Conservation (phyloP, 2,888 invertebrate species). For the Phragmatobia fuliginosa region DNA sequence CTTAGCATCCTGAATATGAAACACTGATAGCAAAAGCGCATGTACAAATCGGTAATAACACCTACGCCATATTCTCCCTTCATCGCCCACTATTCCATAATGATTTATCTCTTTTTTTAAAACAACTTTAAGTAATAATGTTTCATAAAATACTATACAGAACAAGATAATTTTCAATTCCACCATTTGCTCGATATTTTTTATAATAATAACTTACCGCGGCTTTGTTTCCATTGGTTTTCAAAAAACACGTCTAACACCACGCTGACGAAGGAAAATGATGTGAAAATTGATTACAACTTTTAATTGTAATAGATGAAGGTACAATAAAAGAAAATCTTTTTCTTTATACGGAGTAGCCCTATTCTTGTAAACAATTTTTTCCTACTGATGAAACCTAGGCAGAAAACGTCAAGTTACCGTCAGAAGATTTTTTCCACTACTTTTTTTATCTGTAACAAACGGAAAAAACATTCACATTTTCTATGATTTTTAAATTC, state of each 20-base stretch:
- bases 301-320: not conserved
- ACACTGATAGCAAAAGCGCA: not conserved
- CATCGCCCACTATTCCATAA: not conserved
- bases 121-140: not conserved
- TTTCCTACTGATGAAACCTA: not conserved
- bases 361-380: constrained; percentile 19
- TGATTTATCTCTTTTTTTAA: not conserved
- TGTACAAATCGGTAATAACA: not conserved
- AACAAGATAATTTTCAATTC: constrained; percentile 18
- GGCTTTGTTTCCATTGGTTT: constrained; percentile 18
- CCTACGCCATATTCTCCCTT: not conserved
- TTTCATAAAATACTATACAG: not conserved
- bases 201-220: constrained; percentile 31
- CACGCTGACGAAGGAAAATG: not conserved
- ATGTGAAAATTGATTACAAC: not conserved
- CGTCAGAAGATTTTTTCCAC: not conserved
- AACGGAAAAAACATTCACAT: not conserved
- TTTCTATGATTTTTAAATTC: not conserved
- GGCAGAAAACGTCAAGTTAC: not conserved
- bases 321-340: not conserved
- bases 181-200: constrained; percentile 26
- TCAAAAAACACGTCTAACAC: constrained; percentile 2
- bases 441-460: not conserved
- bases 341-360: not conserved
- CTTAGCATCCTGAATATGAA: not conserved